phyloP scores from a whole-genome alignment of 2,113 vertebrate genomes.

The Aepyceros melampus region DNA sequence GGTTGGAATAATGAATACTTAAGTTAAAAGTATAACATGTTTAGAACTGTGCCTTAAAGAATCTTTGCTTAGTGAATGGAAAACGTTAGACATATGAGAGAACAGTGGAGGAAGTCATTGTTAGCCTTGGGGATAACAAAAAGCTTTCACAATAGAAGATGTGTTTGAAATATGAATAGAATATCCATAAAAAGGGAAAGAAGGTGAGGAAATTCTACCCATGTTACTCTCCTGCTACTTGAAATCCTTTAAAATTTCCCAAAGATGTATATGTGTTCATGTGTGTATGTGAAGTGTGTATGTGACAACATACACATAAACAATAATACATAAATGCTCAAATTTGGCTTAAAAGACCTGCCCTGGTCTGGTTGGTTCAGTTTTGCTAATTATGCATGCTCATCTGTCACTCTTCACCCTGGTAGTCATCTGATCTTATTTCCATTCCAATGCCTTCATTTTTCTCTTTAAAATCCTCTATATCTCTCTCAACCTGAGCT shows the following conservation, averaged over 20 bases:
- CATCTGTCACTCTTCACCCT: neutral
- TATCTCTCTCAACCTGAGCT: rapidly evolving
- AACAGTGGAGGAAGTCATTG: neutral
- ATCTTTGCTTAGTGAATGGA: neutral
- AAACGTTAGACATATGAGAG: neutral
- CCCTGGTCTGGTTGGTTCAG: neutral
- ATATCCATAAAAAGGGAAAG: neutral
- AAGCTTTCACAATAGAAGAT: neutral
- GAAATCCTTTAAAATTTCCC: neutral
- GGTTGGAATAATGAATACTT: neutral
- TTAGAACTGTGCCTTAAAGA: neutral
- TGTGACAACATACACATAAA: neutral
- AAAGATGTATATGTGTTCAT: neutral
- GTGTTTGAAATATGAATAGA: neutral
- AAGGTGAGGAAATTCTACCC: neutral
- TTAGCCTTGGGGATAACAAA: neutral
- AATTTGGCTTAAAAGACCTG: neutral
- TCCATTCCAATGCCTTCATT: neutral
- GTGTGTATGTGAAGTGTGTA: neutral
- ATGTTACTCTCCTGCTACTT: neutral
- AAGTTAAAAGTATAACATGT: neutral
- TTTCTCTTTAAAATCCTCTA: neutral
- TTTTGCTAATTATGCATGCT: neutral
- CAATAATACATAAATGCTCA: neutral
- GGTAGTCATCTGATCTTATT: neutral